A percentile compares a stretch with the other conserved stretches of the same genome.
Conservation (phyloP, 2,888 invertebrate species). For the Nysson spinosus region DNA sequence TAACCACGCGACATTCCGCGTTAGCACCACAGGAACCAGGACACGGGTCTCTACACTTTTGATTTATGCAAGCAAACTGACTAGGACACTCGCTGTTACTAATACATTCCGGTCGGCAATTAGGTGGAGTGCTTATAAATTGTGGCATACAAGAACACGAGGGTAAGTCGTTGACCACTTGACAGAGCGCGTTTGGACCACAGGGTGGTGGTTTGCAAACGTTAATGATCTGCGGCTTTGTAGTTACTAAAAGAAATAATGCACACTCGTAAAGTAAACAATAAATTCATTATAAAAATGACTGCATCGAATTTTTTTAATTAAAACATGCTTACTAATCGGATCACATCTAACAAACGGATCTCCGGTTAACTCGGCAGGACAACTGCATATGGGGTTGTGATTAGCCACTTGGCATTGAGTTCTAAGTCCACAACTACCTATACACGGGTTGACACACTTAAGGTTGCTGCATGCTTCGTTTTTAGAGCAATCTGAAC, state of each 20-base stretch:
- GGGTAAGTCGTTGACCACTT: constrained; percentile 84
- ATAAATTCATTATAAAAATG: not conserved
- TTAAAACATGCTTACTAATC: constrained; percentile 40
- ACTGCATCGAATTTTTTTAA: not conserved
- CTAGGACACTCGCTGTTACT: constrained; percentile 86
- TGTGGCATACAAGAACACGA: constrained; percentile 90
- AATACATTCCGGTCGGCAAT: constrained; percentile 88
- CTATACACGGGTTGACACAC: constrained; percentile 90
- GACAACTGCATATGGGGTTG: constrained; percentile 82
- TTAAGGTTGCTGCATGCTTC: constrained; percentile 88
- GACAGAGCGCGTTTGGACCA: constrained; percentile 82
- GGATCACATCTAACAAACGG: constrained; percentile 79
- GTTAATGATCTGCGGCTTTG: constrained; percentile 78
- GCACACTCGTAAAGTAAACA: no score
- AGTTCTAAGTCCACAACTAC: constrained; percentile 87
- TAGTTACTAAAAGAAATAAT: constrained; percentile 79
- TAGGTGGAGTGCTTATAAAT: constrained; percentile 86
- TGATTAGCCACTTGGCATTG: constrained; percentile 81
- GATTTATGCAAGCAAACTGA: constrained; percentile 85
- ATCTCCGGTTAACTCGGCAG: constrained; percentile 80
- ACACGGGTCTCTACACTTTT: constrained; percentile 87
- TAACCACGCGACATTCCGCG: constrained; percentile 85
- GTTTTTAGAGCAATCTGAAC: constrained; percentile 86
- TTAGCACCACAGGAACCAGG: constrained; percentile 86
- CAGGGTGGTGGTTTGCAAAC: constrained; percentile 87